phyloP scores from a whole-genome alignment of 2,113 vertebrate species.

The rabbit (Oryctolagus cuniculus) region mOryCun1.1 NC_091442.1:18297001-18297500 shows the following conservation, averaged over 20 bases:
- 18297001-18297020: not conserved
- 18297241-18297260: not conserved
- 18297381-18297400: conserved; percentile 31
- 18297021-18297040: not conserved
- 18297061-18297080: too few species aligned
- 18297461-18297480: conserved; percentile 52
- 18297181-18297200: not conserved
- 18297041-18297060: not conserved
- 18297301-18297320: not conserved
- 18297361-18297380: not conserved
- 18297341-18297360: not conserved
- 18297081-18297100: not conserved
- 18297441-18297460: conserved; percentile 57
- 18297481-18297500: conserved; percentile 68
- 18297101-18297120: conserved; percentile 11
- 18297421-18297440: not conserved
- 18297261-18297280: not conserved
- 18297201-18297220: not conserved
- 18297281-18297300: not conserved
- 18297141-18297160: not conserved
- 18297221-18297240: not conserved
- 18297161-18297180: not conserved
- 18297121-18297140: not conserved
- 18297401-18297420: conserved; percentile 58
- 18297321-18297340: not conserved